Base-by-base conservation (phyloP, 2,113 vertebrate genomes). In the Psephotus haematonotus region DNA sequence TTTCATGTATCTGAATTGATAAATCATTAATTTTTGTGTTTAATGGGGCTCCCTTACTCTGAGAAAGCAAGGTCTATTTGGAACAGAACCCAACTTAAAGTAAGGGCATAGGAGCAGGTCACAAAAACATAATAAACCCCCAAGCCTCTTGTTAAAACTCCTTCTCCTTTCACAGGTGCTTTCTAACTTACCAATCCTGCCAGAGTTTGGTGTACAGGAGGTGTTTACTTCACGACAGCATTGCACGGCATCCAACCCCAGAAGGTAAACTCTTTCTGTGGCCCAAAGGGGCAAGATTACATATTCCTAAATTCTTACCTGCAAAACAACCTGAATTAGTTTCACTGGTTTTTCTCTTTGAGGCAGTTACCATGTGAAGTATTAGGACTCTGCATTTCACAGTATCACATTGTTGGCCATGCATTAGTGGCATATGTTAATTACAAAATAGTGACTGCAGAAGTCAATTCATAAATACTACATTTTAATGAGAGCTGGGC, bases 111-210 rank as follows among this genome's bases (percentile, higher is more conserved):
- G 43, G 20, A 52, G 10, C 25, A 70, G 77, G 29, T 83, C 18
- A 77, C 43, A 33, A 74, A 67, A 17, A 15, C 39, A 20, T 33
- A 41, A 4, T 8, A 57, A 57, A 47, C 29, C 18, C 31, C 25
- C n/a, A 55, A 49, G 47, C 23, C n/a, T 81, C 17, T 6, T 88
- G 78, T 39, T 57, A 14, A 57, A 77, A 7, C 44, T 10, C 2
- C 67, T 93, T 94, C 11, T 91, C 77, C 96, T 96, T 92, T 94
- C 97, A 57, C 98, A 99, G 99, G 98, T 99, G 99, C 98, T 99
- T 98, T 91, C 97, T 99, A 82, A 99, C 99, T 82, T 99, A 99
- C 98, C 99, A 99, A 95, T 99, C 99, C 96, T 99, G 99, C 96
- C 99, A 99, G 98, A 98, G 98, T 46, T 93, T 99, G 97, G 98